Conservation (phyloP, 2,888 invertebrate species). For the Papilio gigon region DNA sequence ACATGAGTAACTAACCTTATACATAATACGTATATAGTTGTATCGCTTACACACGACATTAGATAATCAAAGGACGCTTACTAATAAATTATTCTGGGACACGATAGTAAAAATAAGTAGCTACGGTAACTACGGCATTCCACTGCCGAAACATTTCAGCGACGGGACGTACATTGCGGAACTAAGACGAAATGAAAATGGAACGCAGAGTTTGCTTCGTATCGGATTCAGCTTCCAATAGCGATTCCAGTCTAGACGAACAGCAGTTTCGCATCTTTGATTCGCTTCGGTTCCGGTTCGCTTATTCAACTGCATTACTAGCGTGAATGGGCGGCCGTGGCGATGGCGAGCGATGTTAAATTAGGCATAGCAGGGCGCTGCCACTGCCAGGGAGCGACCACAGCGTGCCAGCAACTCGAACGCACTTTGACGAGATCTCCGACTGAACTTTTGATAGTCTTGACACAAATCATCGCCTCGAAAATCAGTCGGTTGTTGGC, state of each 20-base stretch:
- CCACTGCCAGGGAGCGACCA: conserved; percentile 44
- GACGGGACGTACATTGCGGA: too few species aligned
- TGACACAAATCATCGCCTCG: conserved; percentile 31
- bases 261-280: too few species aligned
- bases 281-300: not conserved
- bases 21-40: not conserved
- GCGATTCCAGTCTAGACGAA: not conserved
- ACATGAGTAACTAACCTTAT: not conserved
- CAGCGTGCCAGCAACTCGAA: conserved; percentile 27
- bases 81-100: not conserved
- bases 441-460: conserved; percentile 33
- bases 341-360: conserved; percentile 54
- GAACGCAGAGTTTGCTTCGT: not conserved
- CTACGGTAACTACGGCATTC: too few species aligned
- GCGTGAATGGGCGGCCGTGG: conserved; percentile 52
- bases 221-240: not conserved
- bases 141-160: too few species aligned
- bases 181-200: not conserved
- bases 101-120: too few species aligned
- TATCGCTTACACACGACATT: not conserved
- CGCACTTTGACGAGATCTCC: conserved; percentile 30
- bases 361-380: conserved; percentile 52
- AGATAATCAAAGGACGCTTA: conserved; percentile 1
- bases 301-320: not conserved
- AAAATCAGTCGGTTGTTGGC: conserved; percentile 27